Percentiles rank a stretch among this genome's conserved stretches.
phyloP scores from a whole-genome alignment of 2,888 invertebrate genomes.

The Minunthozetes semirufus region DNA sequence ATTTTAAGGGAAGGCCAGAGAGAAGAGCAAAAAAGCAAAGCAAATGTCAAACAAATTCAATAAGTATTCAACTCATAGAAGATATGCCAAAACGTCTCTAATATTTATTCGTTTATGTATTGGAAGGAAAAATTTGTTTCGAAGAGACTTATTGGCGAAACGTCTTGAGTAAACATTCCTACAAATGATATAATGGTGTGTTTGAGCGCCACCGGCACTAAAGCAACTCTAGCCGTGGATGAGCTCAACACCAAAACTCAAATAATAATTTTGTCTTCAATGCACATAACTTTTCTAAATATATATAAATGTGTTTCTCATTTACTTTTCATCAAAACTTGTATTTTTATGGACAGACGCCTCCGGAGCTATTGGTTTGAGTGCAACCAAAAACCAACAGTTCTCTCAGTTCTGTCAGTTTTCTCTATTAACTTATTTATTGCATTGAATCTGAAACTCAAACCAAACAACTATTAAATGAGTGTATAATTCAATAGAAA shows the following conservation, averaged over 20 bases:
- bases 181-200: constrained; percentile 20
- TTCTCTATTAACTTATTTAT: not conserved
- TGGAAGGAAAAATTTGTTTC: not conserved
- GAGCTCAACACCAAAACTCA: not conserved
- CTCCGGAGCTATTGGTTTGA: constrained; percentile 18
- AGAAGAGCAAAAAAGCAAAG: too few species aligned
- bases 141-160: constrained; percentile 1
- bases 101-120: not conserved
- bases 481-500: not conserved
- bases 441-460: not conserved
- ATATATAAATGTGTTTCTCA: not conserved
- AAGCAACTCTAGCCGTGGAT: not conserved
- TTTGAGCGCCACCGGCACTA: not conserved
- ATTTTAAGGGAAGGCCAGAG: too few species aligned
- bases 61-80: not conserved
- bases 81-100: not conserved
- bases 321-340: constrained; percentile 13
- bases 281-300: not conserved
- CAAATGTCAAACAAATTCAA: not conserved
- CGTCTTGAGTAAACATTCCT: constrained; percentile 16
- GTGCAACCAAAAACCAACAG: not conserved
- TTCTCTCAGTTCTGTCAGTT: not conserved
- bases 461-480: not conserved
- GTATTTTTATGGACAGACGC: not conserved
- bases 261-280: not conserved